Evolutionary conservation across 30 jellyfish, hydroid and myxozoan genomes (phyloP).

Genomic region (Hydractinia symbiolongicarpus): DNA sequence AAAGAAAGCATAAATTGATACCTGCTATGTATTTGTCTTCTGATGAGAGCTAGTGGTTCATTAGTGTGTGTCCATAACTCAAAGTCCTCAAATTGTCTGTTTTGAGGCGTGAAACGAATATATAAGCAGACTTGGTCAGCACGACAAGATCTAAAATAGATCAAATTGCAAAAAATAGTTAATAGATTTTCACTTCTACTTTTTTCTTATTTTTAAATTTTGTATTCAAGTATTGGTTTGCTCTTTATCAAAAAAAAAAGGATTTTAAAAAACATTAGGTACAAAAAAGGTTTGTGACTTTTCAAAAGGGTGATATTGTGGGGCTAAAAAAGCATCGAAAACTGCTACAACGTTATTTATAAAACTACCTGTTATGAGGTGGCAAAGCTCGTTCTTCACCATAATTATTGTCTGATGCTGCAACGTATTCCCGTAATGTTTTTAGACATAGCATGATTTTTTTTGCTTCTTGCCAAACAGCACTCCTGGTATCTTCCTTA

Average conservation of each 20-base stretch:
- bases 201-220: too few species aligned
- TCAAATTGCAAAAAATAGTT: too few species aligned
- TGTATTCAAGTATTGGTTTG: neutral
- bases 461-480: constrained; percentile 53
- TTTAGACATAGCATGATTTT: constrained; percentile 68
- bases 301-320: neutral
- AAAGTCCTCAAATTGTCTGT: constrained; percentile 87
- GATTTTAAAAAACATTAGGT: neutral
- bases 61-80: constrained; percentile 95
- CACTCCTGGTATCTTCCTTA: constrained; percentile 11
- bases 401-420: constrained; percentile 73
- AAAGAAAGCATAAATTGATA: neutral
- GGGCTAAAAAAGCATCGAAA: neutral
- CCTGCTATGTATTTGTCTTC: constrained; percentile 75
- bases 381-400: constrained; percentile 68
- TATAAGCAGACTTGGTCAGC: constrained; percentile 84
- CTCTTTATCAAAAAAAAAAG: neutral
- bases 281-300: neutral
- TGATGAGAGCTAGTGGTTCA: constrained; percentile 83
- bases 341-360: neutral
- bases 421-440: constrained; percentile 72
- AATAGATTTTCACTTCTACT: too few species aligned
- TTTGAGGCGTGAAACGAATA: constrained; percentile 78
- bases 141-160: constrained; percentile 58
- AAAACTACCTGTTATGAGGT: constrained; percentile 71